A percentile compares a stretch with the other conserved stretches of the same genome.
These are phyloP conservation scores for Balearica regulorum DNA, from an alignment of 2,797 vertebrate species.

Conservation along the genomic window DNA sequence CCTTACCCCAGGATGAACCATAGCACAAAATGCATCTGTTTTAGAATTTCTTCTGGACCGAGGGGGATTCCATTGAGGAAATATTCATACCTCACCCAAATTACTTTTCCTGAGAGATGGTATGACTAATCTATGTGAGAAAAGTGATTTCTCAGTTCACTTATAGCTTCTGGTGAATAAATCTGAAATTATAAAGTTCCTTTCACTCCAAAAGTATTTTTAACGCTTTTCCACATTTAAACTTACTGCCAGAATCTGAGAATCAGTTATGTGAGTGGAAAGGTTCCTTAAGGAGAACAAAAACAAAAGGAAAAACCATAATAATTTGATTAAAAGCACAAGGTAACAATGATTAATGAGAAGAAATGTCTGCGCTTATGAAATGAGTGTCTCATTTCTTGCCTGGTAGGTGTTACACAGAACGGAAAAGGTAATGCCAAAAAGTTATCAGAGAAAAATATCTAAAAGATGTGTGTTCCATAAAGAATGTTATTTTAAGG, in stretches of 20 bases:
- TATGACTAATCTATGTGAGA: background rate
- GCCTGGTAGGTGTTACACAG: background rate
- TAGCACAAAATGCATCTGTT: background rate
- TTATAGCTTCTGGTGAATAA: background rate
- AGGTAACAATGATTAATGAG: background rate
- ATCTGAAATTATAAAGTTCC: background rate
- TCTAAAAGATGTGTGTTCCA: background rate
- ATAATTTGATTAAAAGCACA: conserved; percentile 1
- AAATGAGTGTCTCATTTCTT: background rate
- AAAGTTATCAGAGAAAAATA: background rate
- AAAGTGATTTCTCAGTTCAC: background rate
- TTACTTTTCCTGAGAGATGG: background rate
- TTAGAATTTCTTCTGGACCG: background rate
- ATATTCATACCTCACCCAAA: background rate
- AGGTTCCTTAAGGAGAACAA: background rate
- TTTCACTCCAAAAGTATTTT: background rate
- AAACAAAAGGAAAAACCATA: background rate
- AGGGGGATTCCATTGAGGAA: background rate
- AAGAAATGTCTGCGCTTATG: background rate
- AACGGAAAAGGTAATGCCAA: background rate
- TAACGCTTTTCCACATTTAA: background rate
- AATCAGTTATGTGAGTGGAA: background rate
- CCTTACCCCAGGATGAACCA: background rate
- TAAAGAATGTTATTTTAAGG: background rate
- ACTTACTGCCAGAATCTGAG: background rate